Conservation (phyloP, 2,797 vertebrate genomes). For the Peromyscus attwateri region DNA sequence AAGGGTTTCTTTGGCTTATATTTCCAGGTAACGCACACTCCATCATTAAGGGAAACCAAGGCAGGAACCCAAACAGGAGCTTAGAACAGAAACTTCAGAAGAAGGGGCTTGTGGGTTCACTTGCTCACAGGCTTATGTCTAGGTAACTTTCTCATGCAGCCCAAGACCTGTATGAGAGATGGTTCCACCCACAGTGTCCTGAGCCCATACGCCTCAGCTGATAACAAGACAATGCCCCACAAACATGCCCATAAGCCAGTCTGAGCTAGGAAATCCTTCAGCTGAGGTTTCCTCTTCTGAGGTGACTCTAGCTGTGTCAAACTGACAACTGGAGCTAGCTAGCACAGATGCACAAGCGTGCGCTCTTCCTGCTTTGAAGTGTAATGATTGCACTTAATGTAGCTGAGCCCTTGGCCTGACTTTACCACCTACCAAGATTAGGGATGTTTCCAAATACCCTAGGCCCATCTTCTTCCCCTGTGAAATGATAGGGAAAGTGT, state of each 20-base stretch:
- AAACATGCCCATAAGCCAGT: not conserved
- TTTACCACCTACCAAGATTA: not conserved
- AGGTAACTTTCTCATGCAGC: not conserved
- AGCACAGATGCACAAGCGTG: not conserved
- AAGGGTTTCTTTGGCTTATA: not conserved
- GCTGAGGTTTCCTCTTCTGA: not conserved
- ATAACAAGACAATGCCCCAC: not conserved
- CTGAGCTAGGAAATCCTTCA: not conserved
- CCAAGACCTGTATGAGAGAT: not conserved
- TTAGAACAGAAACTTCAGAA: not conserved
- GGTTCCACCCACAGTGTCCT: not conserved
- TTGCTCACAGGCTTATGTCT: not conserved
- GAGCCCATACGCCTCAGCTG: not conserved
- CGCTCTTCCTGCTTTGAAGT: not conserved
- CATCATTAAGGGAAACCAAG: no score
- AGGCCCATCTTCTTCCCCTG: not conserved
- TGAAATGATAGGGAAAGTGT: conserved; percentile 5
- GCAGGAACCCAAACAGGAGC: not conserved
- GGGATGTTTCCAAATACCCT: not conserved
- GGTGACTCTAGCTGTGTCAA: not conserved
- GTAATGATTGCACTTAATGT: not conserved
- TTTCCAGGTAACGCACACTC: not conserved
- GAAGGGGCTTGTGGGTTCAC: not conserved
- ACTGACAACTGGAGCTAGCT: not conserved
- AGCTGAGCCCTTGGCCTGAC: not conserved